Evolutionary conservation across 1,140 invertebrate species (phyloP).

Genomic region (Drosophila arizonae): DNA sequence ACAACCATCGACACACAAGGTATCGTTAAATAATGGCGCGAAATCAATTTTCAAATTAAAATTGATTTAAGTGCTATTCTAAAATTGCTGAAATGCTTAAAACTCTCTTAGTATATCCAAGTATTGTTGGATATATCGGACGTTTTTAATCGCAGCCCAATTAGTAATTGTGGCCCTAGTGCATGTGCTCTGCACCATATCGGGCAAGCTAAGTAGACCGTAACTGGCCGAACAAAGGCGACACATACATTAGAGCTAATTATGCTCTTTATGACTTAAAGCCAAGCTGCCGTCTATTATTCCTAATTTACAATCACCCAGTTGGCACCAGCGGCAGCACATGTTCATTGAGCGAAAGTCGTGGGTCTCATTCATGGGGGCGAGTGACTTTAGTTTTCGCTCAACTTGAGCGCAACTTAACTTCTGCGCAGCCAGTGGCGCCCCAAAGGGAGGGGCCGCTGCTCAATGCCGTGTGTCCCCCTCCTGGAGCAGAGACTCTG

Average conservation of each 20-base stretch:
- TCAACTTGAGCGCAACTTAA: conserved; percentile 20
- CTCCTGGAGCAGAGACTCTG: conserved; percentile 4
- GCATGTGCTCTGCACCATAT: background rate
- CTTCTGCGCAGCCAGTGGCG: conserved; percentile 21
- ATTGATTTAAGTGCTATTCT: background rate
- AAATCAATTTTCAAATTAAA: background rate
- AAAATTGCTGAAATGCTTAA: too few species aligned
- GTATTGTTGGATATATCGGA: too few species aligned
- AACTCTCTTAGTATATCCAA: too few species aligned
- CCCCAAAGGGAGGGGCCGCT: background rate
- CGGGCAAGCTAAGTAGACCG: conserved; percentile 12
- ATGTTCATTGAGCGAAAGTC: background rate
- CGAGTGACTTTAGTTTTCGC: conserved; percentile 8
- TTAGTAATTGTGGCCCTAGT: conserved; percentile 19
- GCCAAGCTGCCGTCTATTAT: conserved; percentile 26
- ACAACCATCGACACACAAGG: background rate
- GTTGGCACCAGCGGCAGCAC: background rate
- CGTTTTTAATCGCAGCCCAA: conserved; percentile 1
- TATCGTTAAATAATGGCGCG: background rate
- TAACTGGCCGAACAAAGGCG: conserved; percentile 18
- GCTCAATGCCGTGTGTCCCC: background rate
- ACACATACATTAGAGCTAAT: conserved; percentile 38
- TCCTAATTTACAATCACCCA: conserved; percentile 29
- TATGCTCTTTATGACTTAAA: conserved; percentile 27
- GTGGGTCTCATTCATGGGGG: conserved; percentile 32